phyloP scores from a whole-genome alignment of 1,140 invertebrate genomes.

The Laodelphax striatellus region DNA sequence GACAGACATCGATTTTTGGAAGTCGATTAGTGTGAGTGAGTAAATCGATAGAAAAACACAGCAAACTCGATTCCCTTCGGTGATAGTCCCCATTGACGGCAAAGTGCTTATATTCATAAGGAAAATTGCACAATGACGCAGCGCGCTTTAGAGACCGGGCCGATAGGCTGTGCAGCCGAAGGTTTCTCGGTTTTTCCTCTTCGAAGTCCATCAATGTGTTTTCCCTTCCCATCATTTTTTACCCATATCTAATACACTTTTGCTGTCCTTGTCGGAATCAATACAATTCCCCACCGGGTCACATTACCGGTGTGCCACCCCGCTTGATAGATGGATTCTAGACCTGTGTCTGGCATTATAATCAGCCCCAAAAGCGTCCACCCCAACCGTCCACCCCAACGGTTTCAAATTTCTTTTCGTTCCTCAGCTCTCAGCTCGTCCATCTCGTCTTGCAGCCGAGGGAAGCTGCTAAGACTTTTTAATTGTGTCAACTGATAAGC shows the following conservation, averaged over 20 bases:
- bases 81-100: neutral
- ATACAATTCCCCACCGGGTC: neutral
- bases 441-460: too few relatives aligned
- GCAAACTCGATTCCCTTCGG: too few relatives aligned
- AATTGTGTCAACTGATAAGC: too few relatives aligned
- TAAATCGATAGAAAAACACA: too few relatives aligned
- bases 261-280: neutral
- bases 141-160: neutral
- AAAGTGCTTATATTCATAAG: neutral
- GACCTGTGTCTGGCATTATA: constrained; percentile 1
- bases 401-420: too few relatives aligned
- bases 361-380: neutral
- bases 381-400: neutral
- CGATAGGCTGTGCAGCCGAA: too few relatives aligned
- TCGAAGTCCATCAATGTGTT: neutral
- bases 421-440: too few relatives aligned
- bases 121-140: constrained; percentile 1
- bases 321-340: neutral
- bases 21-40: too few relatives aligned
- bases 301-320: neutral
- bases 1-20: too few relatives aligned
- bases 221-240: constrained; percentile 1
- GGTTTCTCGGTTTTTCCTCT: neutral
- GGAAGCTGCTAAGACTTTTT: too few relatives aligned
- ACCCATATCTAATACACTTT: constrained; percentile 2